Percentiles rank a stretch among this genome's conserved stretches.
Conservation (phyloP, 2,888 invertebrate species). For the Iphiclides podalirius region DNA sequence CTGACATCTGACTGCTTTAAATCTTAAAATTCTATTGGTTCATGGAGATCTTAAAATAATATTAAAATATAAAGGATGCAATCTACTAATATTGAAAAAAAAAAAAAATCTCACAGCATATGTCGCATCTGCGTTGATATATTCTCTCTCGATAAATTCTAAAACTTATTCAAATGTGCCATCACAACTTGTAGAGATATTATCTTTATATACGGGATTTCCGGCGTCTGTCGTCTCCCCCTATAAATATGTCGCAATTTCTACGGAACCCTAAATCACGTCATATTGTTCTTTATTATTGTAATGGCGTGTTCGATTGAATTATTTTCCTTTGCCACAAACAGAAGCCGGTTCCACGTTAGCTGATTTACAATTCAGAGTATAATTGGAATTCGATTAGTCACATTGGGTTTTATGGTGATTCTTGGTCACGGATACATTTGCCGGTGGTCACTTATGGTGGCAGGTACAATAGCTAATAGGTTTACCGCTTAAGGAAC, state of each 20-base stretch:
- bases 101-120: too few relatives aligned
- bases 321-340: slow-evolving; percentile 24
- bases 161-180: slow-evolving; percentile 71
- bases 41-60: too few relatives aligned
- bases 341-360: slow-evolving; percentile 9
- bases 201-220: slow-evolving; percentile 75
- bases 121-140: neutral
- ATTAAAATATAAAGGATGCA: too few relatives aligned
- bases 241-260: slow-evolving; percentile 55
- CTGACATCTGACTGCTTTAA: too few relatives aligned
- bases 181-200: slow-evolving; percentile 60
- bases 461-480: too few relatives aligned
- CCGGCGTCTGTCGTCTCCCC: slow-evolving; percentile 55
- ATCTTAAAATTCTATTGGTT: too few relatives aligned
- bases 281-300: slow-evolving; percentile 22
- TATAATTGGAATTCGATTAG: slow-evolving; percentile 5
- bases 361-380: slow-evolving; percentile 18
- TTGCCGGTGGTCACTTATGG: too few relatives aligned
- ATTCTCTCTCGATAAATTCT: slow-evolving; percentile 57
- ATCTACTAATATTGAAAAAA: too few relatives aligned
- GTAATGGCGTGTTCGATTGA: slow-evolving; percentile 23
- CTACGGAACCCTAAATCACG: slow-evolving; percentile 44
- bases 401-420: neutral
- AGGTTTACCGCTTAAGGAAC: too few relatives aligned
- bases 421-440: too few relatives aligned